Percentiles rank a stretch among this genome's conserved stretches.
Evolutionary conservation across 2,888 invertebrate species (phyloP).

Genomic region (Dynastes tityus): DNA sequence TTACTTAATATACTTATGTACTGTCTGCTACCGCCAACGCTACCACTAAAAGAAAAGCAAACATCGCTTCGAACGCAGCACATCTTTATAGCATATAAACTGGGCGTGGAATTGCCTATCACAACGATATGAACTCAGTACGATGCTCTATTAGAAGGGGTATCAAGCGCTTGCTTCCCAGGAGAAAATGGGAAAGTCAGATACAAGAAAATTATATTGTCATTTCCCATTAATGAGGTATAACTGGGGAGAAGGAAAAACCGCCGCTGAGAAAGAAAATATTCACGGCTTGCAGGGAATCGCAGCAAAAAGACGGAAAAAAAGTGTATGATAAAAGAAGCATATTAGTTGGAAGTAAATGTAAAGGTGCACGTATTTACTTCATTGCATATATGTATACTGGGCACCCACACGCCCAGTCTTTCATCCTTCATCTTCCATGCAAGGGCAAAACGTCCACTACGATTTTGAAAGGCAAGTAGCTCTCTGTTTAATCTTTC

Average conservation of each 20-base stretch:
- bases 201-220: conserved; percentile 2
- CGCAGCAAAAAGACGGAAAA: background rate
- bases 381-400: background rate
- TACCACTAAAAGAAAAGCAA: too few relatives aligned
- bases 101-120: too few relatives aligned
- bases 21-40: too few relatives aligned
- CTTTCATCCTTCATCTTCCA: conserved; percentile 26
- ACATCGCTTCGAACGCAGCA: too few relatives aligned
- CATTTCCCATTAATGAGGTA: conserved; percentile 14
- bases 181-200: background rate
- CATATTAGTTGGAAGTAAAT: conserved; percentile 13
- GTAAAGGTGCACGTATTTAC: too few relatives aligned
- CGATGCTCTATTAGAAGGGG: too few relatives aligned
- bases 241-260: conserved; percentile 9
- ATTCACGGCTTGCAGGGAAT: background rate
- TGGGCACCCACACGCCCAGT: background rate
- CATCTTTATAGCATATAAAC: too few relatives aligned
- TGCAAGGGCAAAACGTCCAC: background rate
- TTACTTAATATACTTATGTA: too few relatives aligned
- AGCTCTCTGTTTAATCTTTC: background rate
- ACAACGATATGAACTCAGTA: too few relatives aligned
- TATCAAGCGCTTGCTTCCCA: too few relatives aligned
- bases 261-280: background rate
- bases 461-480: background rate
- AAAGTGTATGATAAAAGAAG: conserved; percentile 6